Evolutionary conservation across 2,888 invertebrate genomes (phyloP).

Genomic region (Melangyna quadrimaculata): DNA sequence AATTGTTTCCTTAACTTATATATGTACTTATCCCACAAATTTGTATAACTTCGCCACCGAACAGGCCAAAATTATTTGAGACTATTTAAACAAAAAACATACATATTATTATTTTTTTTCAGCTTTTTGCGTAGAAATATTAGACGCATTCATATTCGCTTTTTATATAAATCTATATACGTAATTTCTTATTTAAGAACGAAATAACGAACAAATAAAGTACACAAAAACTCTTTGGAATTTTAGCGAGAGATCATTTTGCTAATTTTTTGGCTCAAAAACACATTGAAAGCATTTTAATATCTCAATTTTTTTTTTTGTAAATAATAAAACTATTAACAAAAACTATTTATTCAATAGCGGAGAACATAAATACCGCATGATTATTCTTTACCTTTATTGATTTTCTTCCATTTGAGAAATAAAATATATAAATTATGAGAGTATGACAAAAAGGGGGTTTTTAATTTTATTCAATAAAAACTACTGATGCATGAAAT

Average conservation of each 20-base stretch:
- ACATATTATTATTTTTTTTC: constrained; percentile 1
- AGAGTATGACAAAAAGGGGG: neutral
- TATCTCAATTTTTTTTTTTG: constrained; percentile 52
- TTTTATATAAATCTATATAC: constrained; percentile 40
- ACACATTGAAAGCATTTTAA: constrained; percentile 41
- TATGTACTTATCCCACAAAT: constrained; percentile 5
- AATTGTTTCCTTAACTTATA: constrained; percentile 25
- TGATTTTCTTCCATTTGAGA: constrained; percentile 3
- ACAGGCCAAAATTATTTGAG: constrained; percentile 42
- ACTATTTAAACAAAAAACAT: neutral
- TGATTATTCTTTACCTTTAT: neutral
- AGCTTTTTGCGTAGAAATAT: constrained; percentile 44
- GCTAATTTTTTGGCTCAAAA: constrained; percentile 1
- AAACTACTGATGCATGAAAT: no score
- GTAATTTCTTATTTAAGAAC: constrained; percentile 50
- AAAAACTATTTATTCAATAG: constrained; percentile 40
- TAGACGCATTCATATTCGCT: constrained; percentile 36
- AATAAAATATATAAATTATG: neutral
- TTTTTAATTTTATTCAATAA: no score
- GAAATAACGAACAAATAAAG: constrained; percentile 46
- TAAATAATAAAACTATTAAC: constrained; percentile 49
- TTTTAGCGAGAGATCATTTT: constrained; percentile 3
- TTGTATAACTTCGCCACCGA: constrained; percentile 45
- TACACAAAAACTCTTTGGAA: neutral
- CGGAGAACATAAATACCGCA: neutral